A percentile compares a stretch with the other conserved stretches of the same genome.
These are phyloP conservation scores for Coecobrya sp. DNA, from an alignment of 2,888 invertebrate genomes.

Conservation along the genomic window DNA sequence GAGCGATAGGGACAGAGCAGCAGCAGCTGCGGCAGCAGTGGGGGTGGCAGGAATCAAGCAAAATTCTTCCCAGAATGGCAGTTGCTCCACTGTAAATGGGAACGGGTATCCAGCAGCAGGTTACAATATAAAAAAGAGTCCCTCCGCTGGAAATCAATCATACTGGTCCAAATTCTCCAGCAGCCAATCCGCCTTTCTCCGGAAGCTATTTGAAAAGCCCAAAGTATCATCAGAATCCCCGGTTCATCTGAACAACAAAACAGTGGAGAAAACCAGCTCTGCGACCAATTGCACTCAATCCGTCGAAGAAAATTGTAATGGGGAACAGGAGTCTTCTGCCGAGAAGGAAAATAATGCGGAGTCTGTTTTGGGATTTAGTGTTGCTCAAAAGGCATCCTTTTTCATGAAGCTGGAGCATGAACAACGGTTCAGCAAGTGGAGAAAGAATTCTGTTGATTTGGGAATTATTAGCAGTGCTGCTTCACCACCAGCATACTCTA, in stretches of 20 bases:
- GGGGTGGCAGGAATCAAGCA: constrained; percentile 39
- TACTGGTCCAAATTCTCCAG: constrained; percentile 85
- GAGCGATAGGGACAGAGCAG: constrained; percentile 75
- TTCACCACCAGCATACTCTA: background rate
- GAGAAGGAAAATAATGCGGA: constrained; percentile 76
- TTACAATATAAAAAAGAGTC: constrained; percentile 84
- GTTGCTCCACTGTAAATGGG: background rate
- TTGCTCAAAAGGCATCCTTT: constrained; percentile 86
- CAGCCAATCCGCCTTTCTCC: constrained; percentile 84
- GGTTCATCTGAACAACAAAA: constrained; percentile 33
- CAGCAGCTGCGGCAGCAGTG: constrained; percentile 59
- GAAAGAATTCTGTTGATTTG: constrained; percentile 83
- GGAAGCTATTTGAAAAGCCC: constrained; percentile 84
- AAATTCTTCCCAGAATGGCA: constrained; percentile 40
- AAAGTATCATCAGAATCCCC: constrained; percentile 68
- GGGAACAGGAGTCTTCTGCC: constrained; percentile 53
- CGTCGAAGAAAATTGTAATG: constrained; percentile 44
- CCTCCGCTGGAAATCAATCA: constrained; percentile 85
- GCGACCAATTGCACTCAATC: constrained; percentile 4
- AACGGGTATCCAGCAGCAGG: constrained; percentile 47
- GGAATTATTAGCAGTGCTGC: constrained; percentile 49
- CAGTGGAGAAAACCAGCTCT: background rate
- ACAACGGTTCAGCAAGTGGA: constrained; percentile 86
- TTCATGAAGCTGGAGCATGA: constrained; percentile 86
- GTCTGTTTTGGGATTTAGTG: constrained; percentile 82